These are phyloP conservation scores for Smutsia gigantea DNA, from an alignment of 2,797 vertebrate species.

Conservation along the genomic window DNA sequence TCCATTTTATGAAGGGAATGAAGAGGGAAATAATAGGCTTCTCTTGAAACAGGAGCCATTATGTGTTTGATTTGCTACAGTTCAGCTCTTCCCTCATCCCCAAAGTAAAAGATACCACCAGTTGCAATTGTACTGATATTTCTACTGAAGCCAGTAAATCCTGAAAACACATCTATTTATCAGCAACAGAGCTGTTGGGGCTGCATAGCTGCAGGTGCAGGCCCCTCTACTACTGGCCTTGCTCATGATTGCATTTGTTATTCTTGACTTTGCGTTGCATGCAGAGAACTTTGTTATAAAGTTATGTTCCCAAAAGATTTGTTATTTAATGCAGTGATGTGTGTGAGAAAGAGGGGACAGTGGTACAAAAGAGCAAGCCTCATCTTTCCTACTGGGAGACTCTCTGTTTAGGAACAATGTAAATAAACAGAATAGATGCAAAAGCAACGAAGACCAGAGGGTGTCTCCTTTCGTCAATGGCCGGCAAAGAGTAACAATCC, in stretches of 20 bases:
- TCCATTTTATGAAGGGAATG: constrained; percentile 37
- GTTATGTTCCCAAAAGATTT: neutral
- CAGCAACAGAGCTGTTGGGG: neutral
- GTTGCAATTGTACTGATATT: neutral
- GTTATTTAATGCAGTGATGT: neutral
- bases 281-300: neutral
- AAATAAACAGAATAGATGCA: neutral
- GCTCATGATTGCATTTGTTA: neutral
- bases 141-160: neutral
- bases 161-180: neutral
- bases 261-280: constrained; percentile 30
- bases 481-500: neutral
- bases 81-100: neutral
- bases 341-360: neutral
- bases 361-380: neutral
- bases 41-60: neutral
- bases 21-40: constrained; percentile 16
- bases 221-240: neutral
- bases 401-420: neutral
- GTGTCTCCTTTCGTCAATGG: neutral
- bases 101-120: neutral
- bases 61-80: constrained; percentile 8
- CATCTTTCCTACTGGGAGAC: neutral
- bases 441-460: neutral
- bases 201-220: neutral